A percentile compares a stretch with the other conserved stretches of the same genome.
Conservation (phyloP, 2,888 invertebrate species). For the Stenotaenia linearis region DNA sequence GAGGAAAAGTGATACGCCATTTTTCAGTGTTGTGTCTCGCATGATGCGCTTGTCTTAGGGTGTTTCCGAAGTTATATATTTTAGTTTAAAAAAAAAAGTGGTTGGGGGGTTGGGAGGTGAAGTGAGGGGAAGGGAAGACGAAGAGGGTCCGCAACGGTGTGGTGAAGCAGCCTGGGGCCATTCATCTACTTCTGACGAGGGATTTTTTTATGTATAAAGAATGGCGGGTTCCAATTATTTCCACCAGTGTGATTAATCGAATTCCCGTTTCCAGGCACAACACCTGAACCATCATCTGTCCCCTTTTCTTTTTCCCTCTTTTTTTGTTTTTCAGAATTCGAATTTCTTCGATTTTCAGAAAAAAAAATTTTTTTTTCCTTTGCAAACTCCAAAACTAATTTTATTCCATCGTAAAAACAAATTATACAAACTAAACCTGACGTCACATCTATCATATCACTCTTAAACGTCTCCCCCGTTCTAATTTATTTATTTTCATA, state of each 20-base stretch:
- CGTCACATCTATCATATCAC: not conserved
- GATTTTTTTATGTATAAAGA: not conserved
- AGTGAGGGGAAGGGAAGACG: not conserved
- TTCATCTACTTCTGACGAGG: constrained; percentile 24
- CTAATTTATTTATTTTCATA: not conserved
- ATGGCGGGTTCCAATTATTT: constrained; percentile 28
- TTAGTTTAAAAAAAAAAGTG: not conserved
- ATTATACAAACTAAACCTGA: not conserved
- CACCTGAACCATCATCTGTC: constrained; percentile 7
- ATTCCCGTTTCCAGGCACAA: constrained; percentile 21
- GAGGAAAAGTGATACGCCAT: not conserved
- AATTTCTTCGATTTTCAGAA: not conserved
- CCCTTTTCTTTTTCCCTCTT: not conserved
- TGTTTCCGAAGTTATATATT: constrained; percentile 7
- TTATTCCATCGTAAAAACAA: not conserved
- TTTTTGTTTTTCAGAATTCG: not conserved
- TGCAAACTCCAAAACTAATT: not conserved
- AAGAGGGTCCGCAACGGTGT: constrained; percentile 11
- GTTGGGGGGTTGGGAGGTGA: not conserved
- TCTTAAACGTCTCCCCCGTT: not conserved
- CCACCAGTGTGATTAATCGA: constrained; percentile 30
- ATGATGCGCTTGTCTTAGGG: constrained; percentile 8
- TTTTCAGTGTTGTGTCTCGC: not conserved
- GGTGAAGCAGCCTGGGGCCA: constrained; percentile 24
- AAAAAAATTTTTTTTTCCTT: not conserved